Percentiles rank a stretch among this genome's conserved stretches.
Evolutionary conservation across 1,140 invertebrate genomes (phyloP).

Genomic region (Phocides pigmalion): DNA sequence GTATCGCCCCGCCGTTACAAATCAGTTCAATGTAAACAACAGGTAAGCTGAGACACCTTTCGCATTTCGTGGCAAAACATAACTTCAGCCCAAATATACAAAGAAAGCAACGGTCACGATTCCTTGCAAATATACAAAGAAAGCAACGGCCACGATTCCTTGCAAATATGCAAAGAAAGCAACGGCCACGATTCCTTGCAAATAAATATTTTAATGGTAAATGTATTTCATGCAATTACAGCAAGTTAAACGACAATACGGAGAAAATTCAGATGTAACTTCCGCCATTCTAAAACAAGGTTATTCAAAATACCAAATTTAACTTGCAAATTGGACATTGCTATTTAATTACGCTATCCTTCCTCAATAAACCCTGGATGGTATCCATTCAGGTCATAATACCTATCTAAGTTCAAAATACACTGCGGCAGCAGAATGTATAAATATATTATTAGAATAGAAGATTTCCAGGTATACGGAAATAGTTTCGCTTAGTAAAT

Average conservation of each 20-base stretch:
- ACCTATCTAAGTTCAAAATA: conserved; percentile 35
- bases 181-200: conserved; percentile 35
- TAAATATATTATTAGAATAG: conserved; percentile 27
- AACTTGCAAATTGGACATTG: conserved; percentile 51
- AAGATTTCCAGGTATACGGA: conserved; percentile 6
- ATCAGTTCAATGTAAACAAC: too few relatives aligned
- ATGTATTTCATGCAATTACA: conserved; percentile 53
- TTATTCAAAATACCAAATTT: conserved; percentile 49
- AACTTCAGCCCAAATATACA: conserved; percentile 49
- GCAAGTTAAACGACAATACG: conserved; percentile 52
- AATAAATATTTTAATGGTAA: conserved; percentile 46
- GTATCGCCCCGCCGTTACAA: too few relatives aligned
- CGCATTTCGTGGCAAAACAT: conserved; percentile 19
- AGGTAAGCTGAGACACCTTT: conserved; percentile 13
- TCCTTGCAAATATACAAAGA: conserved; percentile 57
- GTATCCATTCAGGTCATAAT: conserved; percentile 34
- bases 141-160: too few relatives aligned
- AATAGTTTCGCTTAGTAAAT: background rate
- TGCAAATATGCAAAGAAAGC: conserved; percentile 53
- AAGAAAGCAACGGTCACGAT: conserved; percentile 41
- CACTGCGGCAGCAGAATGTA: conserved; percentile 27
- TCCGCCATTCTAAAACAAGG: conserved; percentile 39
- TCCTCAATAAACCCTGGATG: conserved; percentile 45
- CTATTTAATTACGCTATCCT: conserved; percentile 47
- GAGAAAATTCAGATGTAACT: conserved; percentile 45